Conservation (phyloP, 2,888 invertebrate genomes). For the Eristalis pertinax region DNA sequence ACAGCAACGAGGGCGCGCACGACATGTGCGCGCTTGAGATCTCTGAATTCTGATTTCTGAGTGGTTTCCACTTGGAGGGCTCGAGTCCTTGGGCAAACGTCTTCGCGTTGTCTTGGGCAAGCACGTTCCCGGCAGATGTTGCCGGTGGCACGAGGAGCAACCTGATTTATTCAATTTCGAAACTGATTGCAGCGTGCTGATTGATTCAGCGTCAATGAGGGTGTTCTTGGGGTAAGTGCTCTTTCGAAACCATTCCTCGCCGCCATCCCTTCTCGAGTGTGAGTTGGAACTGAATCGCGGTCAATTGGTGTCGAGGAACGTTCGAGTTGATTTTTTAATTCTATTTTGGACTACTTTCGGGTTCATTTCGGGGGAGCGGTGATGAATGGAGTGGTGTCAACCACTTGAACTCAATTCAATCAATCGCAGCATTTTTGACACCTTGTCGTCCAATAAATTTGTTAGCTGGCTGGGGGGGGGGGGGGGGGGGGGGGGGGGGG, state of each 20-base stretch:
- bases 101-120: constrained; percentile 25
- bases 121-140: constrained; percentile 39
- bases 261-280: neutral
- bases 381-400: neutral
- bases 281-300: constrained; percentile 25
- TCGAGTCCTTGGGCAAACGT: constrained; percentile 49
- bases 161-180: constrained; percentile 49
- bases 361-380: constrained; percentile 10
- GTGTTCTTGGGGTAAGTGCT: constrained; percentile 35
- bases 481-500: too few relatives aligned
- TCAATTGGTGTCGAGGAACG: constrained; percentile 57
- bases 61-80: constrained; percentile 24
- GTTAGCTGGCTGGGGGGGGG: too few relatives aligned
- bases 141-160: constrained; percentile 30
- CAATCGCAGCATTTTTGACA: neutral
- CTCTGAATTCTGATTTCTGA: too few relatives aligned
- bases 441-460: neutral
- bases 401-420: neutral
- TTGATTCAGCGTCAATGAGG: constrained; percentile 60
- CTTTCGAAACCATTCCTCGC: constrained; percentile 28
- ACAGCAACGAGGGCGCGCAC: neutral
- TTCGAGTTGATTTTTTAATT: constrained; percentile 65
- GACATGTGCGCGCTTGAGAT: neutral
- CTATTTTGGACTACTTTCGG: constrained; percentile 53
- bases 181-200: constrained; percentile 56